These are phyloP conservation scores for Natrix natrix DNA, from an alignment of 2,797 vertebrate species.

Conservation along the genomic window DNA sequence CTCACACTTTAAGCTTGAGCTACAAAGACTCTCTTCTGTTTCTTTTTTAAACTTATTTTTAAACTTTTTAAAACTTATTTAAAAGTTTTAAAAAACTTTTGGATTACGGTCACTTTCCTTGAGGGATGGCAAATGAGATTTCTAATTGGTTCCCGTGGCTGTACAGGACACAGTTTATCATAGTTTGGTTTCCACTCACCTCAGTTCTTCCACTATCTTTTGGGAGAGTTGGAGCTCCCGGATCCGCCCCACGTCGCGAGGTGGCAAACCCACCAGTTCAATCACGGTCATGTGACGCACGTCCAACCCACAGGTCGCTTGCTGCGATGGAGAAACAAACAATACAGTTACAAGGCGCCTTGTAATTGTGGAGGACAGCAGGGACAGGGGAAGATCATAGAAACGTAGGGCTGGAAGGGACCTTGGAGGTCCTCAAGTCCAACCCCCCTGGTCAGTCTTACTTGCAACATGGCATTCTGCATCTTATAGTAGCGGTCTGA, in stretches of 20 bases:
- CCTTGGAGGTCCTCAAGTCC: neutral
- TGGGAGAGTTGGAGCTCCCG: conserved; percentile 78
- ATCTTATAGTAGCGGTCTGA: conserved; percentile 86
- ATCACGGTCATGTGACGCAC: conserved; percentile 84
- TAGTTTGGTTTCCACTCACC: conserved; percentile 69
- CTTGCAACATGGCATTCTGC: conserved; percentile 92
- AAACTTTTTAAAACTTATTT: neutral
- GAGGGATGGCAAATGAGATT: neutral
- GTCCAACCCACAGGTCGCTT: conserved; percentile 86
- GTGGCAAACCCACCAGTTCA: conserved; percentile 86
- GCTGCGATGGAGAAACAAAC: conserved; percentile 65
- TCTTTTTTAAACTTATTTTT: neutral
- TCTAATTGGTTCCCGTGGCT: neutral
- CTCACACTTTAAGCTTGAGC: neutral
- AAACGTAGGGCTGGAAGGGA: neutral
- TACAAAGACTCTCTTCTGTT: neutral
- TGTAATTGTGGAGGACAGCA: neutral
- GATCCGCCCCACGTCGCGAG: conserved; percentile 85
- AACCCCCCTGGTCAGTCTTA: conserved; percentile 48
- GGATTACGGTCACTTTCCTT: neutral
- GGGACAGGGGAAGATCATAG: accelerated
- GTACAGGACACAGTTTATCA: neutral
- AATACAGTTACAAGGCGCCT: accelerated
- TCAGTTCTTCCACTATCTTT: conserved; percentile 86
- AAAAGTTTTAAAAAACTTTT: neutral